These are phyloP conservation scores for Sebastolobus alascanus DNA, from an alignment of 2,797 vertebrate species.

Conservation along the genomic window DNA sequence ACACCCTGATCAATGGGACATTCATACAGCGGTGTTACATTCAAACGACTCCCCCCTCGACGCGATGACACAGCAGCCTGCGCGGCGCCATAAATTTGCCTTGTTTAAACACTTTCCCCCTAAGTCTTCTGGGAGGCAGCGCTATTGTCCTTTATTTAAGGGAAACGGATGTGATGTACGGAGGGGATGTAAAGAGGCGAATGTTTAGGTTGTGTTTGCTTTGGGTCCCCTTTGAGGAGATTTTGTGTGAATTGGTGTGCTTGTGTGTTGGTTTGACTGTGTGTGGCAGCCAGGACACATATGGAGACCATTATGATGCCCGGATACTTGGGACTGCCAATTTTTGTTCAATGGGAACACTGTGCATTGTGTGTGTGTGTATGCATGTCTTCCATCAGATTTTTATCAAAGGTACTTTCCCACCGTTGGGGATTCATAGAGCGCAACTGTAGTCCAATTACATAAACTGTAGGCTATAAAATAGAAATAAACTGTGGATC, in stretches of 20 bases:
- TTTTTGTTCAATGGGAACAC: slow-evolving; percentile 56
- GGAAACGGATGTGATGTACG: slow-evolving; percentile 34
- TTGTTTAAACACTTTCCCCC: slow-evolving; percentile 65
- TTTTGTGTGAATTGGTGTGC: slow-evolving; percentile 39
- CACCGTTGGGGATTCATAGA: slow-evolving; percentile 50
- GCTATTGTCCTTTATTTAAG: slow-evolving; percentile 48
- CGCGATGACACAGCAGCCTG: slow-evolving; percentile 61
- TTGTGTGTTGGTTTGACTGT: slow-evolving; percentile 42
- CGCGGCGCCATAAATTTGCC: slow-evolving; percentile 61
- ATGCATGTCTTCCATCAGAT: slow-evolving; percentile 36
- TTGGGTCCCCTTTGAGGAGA: slow-evolving; percentile 52
- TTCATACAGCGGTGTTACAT: slow-evolving; percentile 68
- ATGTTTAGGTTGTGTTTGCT: slow-evolving; percentile 67
- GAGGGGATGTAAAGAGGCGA: slow-evolving; percentile 40
- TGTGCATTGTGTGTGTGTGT: slow-evolving; percentile 40
- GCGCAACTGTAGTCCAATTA: not conserved
- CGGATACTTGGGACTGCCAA: slow-evolving; percentile 42
- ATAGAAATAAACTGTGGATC: slow-evolving; percentile 45
- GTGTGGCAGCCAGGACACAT: slow-evolving; percentile 70
- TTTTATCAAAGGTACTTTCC: slow-evolving; percentile 73
- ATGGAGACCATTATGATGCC: slow-evolving; percentile 75
- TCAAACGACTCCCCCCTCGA: slow-evolving; percentile 39
- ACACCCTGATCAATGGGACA: slow-evolving; percentile 79
- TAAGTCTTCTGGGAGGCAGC: slow-evolving; percentile 49
- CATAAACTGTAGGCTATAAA: slow-evolving; percentile 29